A percentile compares a stretch with the other conserved stretches of the same genome.
Conservation (phyloP, 2,888 invertebrate species). For the Teleogryllus oceanicus region DNA sequence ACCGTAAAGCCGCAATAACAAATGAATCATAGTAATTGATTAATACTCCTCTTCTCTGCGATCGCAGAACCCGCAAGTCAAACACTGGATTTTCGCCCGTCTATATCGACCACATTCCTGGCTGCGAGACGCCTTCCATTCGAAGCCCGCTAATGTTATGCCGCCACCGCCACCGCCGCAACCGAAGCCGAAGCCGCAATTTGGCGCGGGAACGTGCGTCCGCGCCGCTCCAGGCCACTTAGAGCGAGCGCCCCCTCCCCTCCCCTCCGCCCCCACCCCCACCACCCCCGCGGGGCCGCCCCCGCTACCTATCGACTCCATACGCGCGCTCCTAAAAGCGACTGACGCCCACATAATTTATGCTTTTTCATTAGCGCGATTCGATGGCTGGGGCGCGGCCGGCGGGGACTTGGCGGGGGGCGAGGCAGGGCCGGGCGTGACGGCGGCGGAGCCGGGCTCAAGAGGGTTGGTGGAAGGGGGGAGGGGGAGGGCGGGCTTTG, state of each 20-base stretch:
- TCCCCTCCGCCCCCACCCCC: background rate
- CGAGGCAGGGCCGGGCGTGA: background rate
- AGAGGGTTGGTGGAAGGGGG: background rate
- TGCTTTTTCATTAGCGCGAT: conserved; percentile 18
- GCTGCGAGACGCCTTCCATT: background rate
- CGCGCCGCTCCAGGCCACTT: background rate
- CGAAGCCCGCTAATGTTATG: background rate
- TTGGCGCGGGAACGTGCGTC: background rate
- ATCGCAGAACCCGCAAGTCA: no score
- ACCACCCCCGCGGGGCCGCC: background rate
- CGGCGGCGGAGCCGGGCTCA: no score
- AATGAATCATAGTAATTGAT: no score
- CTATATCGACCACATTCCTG: no score
- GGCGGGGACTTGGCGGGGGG: background rate
- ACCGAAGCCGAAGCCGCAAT: background rate
- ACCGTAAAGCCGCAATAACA: no score
- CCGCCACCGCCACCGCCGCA: background rate
- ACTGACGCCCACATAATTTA: conserved; percentile 1
- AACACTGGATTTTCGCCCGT: no score
- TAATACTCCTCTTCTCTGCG: no score
- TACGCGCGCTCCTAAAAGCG: conserved; percentile 5
- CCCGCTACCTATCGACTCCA: background rate
- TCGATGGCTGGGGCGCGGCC: background rate
- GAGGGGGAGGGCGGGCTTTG: background rate
- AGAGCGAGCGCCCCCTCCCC: background rate